phyloP scores from a whole-genome alignment of 2,888 invertebrate species.

The Ectropis crepuscularia region DNA sequence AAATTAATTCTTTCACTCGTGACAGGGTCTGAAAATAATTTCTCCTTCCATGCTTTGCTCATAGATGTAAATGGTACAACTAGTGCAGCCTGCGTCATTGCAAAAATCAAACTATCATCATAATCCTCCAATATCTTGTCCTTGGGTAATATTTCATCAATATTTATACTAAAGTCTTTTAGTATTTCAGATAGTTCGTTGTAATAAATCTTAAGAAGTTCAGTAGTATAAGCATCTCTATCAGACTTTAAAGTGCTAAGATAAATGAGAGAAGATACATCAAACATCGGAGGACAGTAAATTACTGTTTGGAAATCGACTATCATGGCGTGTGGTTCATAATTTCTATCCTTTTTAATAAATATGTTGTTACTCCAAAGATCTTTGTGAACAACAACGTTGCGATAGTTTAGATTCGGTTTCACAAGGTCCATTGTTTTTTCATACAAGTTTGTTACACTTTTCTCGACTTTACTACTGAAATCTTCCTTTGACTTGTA shows the following conservation, averaged over 20 bases:
- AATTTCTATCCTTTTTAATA: slow-evolving; percentile 64
- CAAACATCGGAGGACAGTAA: slow-evolving; percentile 87
- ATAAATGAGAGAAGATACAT: slow-evolving; percentile 83
- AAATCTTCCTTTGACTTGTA: slow-evolving; percentile 57
- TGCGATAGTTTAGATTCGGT: slow-evolving; percentile 71
- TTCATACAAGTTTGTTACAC: slow-evolving; percentile 57
- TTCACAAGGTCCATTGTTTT: slow-evolving; percentile 61
- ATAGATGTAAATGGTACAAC: slow-evolving; percentile 67
- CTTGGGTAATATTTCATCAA: slow-evolving; percentile 54
- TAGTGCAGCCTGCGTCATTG: slow-evolving; percentile 67
- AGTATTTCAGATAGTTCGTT: slow-evolving; percentile 72
- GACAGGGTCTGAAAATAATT: slow-evolving; percentile 61
- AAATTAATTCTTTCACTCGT: slow-evolving; percentile 52
- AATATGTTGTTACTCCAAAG: slow-evolving; percentile 87
- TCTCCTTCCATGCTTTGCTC: slow-evolving; percentile 53
- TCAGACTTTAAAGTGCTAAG: slow-evolving; percentile 79
- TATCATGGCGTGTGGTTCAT: slow-evolving; percentile 77
- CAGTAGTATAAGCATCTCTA: slow-evolving; percentile 68
- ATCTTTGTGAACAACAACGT: slow-evolving; percentile 85
- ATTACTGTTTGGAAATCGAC: slow-evolving; percentile 89
- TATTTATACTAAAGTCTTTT: slow-evolving; percentile 52
- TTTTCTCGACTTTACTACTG: slow-evolving; percentile 47
- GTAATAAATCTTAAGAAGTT: slow-evolving; percentile 84
- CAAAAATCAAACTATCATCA: slow-evolving; percentile 66
- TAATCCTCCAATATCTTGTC: slow-evolving; percentile 53